Percentiles rank a stretch among this genome's conserved stretches.
Evolutionary conservation across 2,113 vertebrate species (phyloP).

Genomic region (Oriolus oriolus): DNA sequence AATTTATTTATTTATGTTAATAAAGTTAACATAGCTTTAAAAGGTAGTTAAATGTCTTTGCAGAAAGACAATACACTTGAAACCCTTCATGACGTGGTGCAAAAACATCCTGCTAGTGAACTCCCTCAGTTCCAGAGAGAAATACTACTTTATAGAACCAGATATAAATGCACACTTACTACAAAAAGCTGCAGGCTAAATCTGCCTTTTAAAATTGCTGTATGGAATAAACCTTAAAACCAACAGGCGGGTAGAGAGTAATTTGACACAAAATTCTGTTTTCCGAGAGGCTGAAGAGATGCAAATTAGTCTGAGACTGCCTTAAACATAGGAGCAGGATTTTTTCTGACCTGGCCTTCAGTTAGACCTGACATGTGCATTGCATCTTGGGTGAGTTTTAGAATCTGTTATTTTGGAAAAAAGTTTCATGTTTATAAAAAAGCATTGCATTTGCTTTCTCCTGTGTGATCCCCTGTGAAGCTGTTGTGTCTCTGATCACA

Average conservation of each 20-base stretch:
- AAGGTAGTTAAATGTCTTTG: not conserved
- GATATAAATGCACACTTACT: not conserved
- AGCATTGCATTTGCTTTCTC: not conserved
- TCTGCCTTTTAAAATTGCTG: not conserved
- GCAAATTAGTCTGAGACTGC: not conserved
- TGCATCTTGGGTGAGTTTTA: not conserved
- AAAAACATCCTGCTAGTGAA: not conserved
- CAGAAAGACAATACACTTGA: not conserved
- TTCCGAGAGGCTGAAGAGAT: not conserved
- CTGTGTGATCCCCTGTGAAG: not conserved
- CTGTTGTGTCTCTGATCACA: not conserved
- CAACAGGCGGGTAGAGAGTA: not conserved
- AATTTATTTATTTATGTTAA: not conserved
- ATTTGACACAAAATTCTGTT: not conserved
- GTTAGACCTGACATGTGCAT: not conserved
- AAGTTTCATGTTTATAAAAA: not conserved
- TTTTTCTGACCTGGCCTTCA: not conserved
- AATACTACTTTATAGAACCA: not conserved
- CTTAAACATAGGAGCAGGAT: not conserved
- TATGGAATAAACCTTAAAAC: not conserved
- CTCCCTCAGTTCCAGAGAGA: not conserved
- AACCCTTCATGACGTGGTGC: not conserved
- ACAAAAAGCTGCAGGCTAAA: not conserved
- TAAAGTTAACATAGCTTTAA: constrained; percentile 19
- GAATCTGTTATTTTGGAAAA: not conserved